Evolutionary conservation across 2,888 invertebrate species (phyloP), one percentile per base, ranked within the genome.

Genomic region (Trypoxylon attenuatum): DNA sequence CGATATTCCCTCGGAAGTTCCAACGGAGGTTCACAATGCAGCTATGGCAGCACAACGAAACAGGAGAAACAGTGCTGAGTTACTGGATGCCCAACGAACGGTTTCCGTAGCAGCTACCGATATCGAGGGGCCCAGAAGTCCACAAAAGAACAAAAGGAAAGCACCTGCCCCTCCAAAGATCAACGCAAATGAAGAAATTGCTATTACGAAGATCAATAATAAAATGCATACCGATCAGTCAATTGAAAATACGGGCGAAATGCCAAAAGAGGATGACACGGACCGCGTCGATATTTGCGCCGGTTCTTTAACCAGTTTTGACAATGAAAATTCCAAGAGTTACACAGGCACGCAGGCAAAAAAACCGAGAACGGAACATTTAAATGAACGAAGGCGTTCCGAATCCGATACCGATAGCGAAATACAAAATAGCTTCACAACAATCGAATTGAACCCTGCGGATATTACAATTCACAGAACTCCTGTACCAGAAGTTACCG

Each of bases 401-500:
- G 90, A 90, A 71, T 89, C 90, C 1, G 90, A 89, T 62, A 86
- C 87, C 1, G 90, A 90, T 64, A 87, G 86, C 25, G 89, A 87
- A 39, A 67, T 86, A 13, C 85, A 87, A 50, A 83, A 83, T 33
- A 85, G 82, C 43, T 86, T 87, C 21, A 93, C 92, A 19, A 93
- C 92, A 0, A 93, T 94, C 54, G 93, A 94, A 82, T 85, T 94
- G 18, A 93, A 93, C 80, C 90, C 93, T 2, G 91, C 92, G 64
- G 93, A 94, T 75, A 92, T 94, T 53, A 93, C 93, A 2, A 91
- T 93, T 38, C 93, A 94, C 79, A 59, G 73, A 6, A 91, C 91
- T 8, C 91, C 92, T 33, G 87, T 85, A 50, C 86, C 81, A 3
- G 82, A 59, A 58, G 84, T 75, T n/a, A 82, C 87, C 42, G 82